phyloP scores from a whole-genome alignment of 2,888 invertebrate species.

The Eupeodes latifasciatus region DNA sequence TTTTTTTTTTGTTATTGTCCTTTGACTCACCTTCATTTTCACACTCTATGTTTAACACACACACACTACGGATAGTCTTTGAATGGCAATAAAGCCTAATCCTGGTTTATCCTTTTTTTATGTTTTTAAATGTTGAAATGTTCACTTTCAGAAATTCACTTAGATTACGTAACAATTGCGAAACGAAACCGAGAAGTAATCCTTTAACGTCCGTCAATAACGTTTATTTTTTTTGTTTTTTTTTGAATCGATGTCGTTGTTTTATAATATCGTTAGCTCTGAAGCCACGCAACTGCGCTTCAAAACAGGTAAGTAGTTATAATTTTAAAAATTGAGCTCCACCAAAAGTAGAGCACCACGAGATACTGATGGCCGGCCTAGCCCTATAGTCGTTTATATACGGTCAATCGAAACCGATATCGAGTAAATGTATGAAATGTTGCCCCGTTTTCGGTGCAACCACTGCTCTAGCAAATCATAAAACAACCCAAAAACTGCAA shows the following conservation, averaged over 20 bases:
- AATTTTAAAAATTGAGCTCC: conserved; percentile 79
- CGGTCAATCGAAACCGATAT: conserved; percentile 82
- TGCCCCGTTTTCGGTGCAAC: conserved; percentile 72
- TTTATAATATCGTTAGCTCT: conserved; percentile 28
- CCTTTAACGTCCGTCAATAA: conserved; percentile 54
- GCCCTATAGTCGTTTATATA: conserved; percentile 85
- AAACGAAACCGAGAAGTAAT: conserved; percentile 64
- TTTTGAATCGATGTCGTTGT: conserved; percentile 12
- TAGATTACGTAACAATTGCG: conserved; percentile 62
- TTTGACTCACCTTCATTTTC: conserved; percentile 79
- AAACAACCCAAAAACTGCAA: conserved; percentile 65
- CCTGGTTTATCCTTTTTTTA: conserved; percentile 51
- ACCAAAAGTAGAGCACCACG: conserved; percentile 84
- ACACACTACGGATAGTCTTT: conserved; percentile 47
- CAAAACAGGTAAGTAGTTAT: conserved; percentile 44
- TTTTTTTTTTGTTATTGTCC: conserved; percentile 13
- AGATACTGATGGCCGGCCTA: conserved; percentile 84
- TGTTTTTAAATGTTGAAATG: background rate
- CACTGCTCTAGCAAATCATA: conserved; percentile 65
- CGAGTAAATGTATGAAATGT: conserved; percentile 76
- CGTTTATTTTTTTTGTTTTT: background rate
- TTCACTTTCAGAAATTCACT: conserved; percentile 48
- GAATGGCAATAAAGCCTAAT: conserved; percentile 31
- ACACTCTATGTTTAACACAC: conserved; percentile 64
- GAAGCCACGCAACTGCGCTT: conserved; percentile 55